These are phyloP conservation scores for Hyles euphorbiae DNA, from an alignment of 1,140 invertebrate genomes.

Conservation along the genomic window DNA sequence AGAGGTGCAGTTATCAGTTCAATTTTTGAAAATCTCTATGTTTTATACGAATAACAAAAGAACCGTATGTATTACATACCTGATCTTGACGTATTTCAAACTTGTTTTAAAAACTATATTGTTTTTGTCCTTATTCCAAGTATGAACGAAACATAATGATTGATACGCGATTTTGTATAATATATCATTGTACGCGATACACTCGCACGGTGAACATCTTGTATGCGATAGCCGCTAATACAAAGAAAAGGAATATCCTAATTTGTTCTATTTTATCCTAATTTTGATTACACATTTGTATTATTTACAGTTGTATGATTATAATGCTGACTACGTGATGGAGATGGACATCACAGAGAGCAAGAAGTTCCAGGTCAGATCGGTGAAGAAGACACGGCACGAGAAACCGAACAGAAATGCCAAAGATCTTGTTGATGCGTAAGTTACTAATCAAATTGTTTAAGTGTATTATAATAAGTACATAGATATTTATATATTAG, in stretches of 20 bases:
- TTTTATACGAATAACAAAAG: background rate
- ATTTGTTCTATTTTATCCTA: too few relatives aligned
- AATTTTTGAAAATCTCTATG: background rate
- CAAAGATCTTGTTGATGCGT: background rate
- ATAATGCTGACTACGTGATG: conserved; percentile 27
- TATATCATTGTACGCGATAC: too few relatives aligned
- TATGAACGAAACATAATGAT: too few relatives aligned
- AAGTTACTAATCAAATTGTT: background rate
- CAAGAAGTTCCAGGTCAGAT: conserved; percentile 53
- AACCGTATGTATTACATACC: background rate
- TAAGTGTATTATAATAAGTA: background rate
- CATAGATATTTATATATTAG: background rate
- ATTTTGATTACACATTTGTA: too few relatives aligned
- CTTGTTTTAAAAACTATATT: background rate
- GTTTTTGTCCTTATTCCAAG: too few relatives aligned
- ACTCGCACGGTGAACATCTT: too few relatives aligned
- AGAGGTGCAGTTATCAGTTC: background rate
- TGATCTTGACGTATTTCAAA: background rate
- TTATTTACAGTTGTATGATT: conserved; percentile 47
- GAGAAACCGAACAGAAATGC: background rate
- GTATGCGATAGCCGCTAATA: too few relatives aligned
- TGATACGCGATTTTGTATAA: too few relatives aligned
- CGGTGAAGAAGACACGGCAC: conserved; percentile 37
- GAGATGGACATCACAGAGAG: conserved; percentile 29
- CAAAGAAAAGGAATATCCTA: too few relatives aligned